Evolutionary conservation across 2,888 invertebrate species (phyloP), one percentile per base, ranked within the genome.

Genomic region (Athetis lepigone): DNA sequence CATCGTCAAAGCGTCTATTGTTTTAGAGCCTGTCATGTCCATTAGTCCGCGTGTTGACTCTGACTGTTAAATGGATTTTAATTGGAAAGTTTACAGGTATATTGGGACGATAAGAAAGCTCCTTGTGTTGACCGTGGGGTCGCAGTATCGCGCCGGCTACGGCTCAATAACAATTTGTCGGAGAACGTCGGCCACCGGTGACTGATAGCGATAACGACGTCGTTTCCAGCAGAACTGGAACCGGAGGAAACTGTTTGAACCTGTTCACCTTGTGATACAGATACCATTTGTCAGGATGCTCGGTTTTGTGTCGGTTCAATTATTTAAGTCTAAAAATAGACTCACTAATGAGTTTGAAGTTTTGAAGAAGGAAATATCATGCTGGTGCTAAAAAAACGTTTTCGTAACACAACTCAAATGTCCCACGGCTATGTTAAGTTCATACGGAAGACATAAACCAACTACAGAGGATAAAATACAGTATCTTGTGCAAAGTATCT

Each of bases 141-240:
- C 83, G 68, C 65, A 49, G 71, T 84, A 83, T 83, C 83, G 51
- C 40, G 56, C 55, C 64, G 58, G 56, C 69, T 66, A 70, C 67
- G 52, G 62, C 73, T 82, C 81, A 85, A 85, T 85, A 86, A 88
- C 79, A 85, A 87, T 85, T 87, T 86, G 86, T 86, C 82, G 70
- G 56, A 60, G 63, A 70, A 67, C 69, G 73, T 58, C 70, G 51
- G 49, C 71, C 73, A 70, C 66, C 75, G 63, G 63, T 63, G 61
- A 72, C 80, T 75, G 82, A 82, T 83, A 85, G 76, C 59, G 70
- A 67, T 71, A 70, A 76, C 57, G 52, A 69, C 52, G 60, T 71
- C 62, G 60, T 68, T 74, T 71, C 65, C 57, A 74, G 72, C 58
- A 74, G 42, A 70, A 64, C 65, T 63, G 23, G 29, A 71, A 65